Evolutionary conservation across 2,797 vertebrate genomes (phyloP), one percentile per base, ranked within the genome.

Genomic region (Synaphobranchus kaupii): DNA sequence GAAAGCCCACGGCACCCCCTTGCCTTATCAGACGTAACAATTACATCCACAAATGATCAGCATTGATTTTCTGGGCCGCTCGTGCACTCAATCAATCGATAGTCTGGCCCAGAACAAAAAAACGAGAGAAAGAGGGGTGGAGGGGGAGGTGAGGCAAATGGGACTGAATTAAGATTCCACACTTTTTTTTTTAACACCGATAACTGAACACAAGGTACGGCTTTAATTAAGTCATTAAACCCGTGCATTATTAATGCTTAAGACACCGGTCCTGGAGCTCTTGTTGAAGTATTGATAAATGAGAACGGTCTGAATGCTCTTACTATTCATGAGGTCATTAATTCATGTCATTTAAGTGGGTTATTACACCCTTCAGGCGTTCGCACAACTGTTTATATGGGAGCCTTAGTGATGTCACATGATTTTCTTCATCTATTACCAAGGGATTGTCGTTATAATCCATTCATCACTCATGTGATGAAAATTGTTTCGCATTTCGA

Each of bases 321-420:
- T 44, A 76, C 31, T 39, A 76, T 76, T 76, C 71, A 76, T 76
- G 71, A 76, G 39, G 22, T 80, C 76, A n/a, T 80, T 80, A n/a
- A 48, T 80, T 48, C 25, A 22, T 48, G 71, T 76, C 71, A 76
- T 20, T 76, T 76, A 76, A 76, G 71, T 76, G 20, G 71, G 71
- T 76, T 76, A 80, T 48, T 80, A 48, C 44, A 3, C 44, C 22
- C 44, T 80, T 48, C 17, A 48, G 39, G 76, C 44, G 0, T 48
- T 80, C 44, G 25, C 44, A 80, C 76, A 25, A 47, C 76, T 47
- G 76, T 80, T 76, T 73, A 17, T 39, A 31, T 12, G 44, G 44
- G 76, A n/a, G 76, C 5, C 39, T 25, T 48, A n/a, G 25, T 80
- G 44, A 48, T 10, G 76, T 48, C 44, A 0, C 9, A 3, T 48